Evolutionary conservation across 2,797 vertebrate species (phyloP).

Genomic region (Chromis chromis): DNA sequence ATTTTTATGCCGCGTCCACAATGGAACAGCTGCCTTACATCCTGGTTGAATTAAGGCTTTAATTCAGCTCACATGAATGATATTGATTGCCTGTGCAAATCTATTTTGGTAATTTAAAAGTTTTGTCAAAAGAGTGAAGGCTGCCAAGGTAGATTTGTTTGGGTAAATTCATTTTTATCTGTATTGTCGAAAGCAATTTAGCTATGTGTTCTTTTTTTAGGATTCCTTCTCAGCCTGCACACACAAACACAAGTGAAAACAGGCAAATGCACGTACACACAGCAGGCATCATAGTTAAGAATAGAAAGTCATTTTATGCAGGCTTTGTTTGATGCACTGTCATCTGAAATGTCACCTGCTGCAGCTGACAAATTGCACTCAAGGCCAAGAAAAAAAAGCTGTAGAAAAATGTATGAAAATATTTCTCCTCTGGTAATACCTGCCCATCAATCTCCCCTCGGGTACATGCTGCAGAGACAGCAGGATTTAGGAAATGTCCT

Average conservation of each 20-base stretch:
- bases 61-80: conserved; percentile 42
- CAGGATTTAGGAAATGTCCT: conserved; percentile 49
- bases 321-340: conserved; percentile 45
- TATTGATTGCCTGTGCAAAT: conserved; percentile 55
- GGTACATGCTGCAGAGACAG: conserved; percentile 44
- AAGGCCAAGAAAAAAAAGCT: background rate
- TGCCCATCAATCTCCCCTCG: conserved; percentile 48
- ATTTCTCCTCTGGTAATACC: conserved; percentile 37
- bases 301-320: conserved; percentile 36
- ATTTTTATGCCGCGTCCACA: conserved; percentile 1
- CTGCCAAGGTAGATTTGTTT: conserved; percentile 34
- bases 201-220: conserved; percentile 15
- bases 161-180: conserved; percentile 35
- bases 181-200: conserved; percentile 40
- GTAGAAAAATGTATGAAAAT: conserved; percentile 40
- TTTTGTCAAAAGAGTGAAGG: conserved; percentile 41
- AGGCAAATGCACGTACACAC: background rate
- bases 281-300: conserved; percentile 8
- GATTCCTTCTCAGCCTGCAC: conserved; percentile 19
- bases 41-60: conserved; percentile 20
- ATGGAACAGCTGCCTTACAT: conserved; percentile 13
- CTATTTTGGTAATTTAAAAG: conserved; percentile 49
- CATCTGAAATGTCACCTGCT: conserved; percentile 52
- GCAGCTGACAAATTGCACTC: conserved; percentile 50
- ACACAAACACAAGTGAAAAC: background rate